These are phyloP conservation scores for Drosophila quinaria DNA, from an alignment of 2,888 invertebrate species.

Conservation along the genomic window DNA sequence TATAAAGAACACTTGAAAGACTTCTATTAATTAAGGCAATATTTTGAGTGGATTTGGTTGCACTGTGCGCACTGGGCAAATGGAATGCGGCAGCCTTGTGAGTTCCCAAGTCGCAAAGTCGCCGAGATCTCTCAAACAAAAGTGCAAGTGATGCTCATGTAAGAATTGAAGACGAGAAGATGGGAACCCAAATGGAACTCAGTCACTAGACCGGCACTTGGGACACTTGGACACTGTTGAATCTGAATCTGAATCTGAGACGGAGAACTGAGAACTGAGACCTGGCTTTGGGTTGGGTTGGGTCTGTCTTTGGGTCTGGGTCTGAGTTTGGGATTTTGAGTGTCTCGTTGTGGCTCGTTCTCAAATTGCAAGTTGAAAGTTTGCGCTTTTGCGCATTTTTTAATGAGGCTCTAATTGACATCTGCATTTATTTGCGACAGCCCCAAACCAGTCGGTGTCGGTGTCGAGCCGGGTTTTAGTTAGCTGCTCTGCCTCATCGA, in stretches of 20 bases:
- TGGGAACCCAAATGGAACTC: constrained; percentile 48
- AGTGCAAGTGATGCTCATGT: constrained; percentile 83
- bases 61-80: constrained; percentile 43
- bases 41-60: neutral
- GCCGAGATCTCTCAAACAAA: constrained; percentile 67
- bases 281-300: neutral
- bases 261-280: constrained; percentile 1
- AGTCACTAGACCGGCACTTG: constrained; percentile 62
- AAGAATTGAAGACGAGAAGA: constrained; percentile 59
- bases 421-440: constrained; percentile 83
- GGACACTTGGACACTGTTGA: constrained; percentile 21
- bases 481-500: constrained; percentile 35
- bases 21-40: neutral
- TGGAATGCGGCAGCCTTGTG: constrained; percentile 55
- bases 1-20: neutral
- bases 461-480: constrained; percentile 2
- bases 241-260: constrained; percentile 12
- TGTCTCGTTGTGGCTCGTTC: constrained; percentile 22
- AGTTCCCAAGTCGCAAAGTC: constrained; percentile 21
- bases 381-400: constrained; percentile 78
- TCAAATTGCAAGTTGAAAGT: constrained; percentile 65
- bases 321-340: neutral
- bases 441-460: constrained; percentile 10
- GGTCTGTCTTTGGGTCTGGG: constrained; percentile 10
- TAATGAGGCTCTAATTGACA: constrained; percentile 85